A percentile compares a stretch with the other conserved stretches of the same genome.
Evolutionary conservation across 2,888 invertebrate species (phyloP).

Genomic region (Pyrrhia umbra): DNA sequence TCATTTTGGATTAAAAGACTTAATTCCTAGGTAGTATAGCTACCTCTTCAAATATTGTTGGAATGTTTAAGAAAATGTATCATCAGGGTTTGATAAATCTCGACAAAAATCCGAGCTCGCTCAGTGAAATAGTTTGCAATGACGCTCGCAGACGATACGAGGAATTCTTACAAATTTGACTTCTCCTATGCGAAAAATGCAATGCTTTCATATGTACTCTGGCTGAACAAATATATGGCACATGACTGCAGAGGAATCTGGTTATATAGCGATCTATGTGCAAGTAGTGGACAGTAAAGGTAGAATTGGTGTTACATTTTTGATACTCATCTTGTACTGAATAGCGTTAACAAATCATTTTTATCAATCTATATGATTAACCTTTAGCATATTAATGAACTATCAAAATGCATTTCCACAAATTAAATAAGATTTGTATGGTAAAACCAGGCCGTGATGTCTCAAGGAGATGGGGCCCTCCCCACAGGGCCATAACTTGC

Average conservation of each 20-base stretch:
- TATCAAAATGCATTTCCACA: too few relatives aligned
- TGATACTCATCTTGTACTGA: neutral
- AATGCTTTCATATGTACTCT: neutral
- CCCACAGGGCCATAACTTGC: too few relatives aligned
- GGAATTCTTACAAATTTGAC: conserved; percentile 22
- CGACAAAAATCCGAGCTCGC: neutral
- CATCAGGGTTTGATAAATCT: neutral
- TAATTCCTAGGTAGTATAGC: too few relatives aligned
- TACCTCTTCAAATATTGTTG: too few relatives aligned
- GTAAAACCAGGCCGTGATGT: too few relatives aligned
- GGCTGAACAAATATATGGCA: conserved; percentile 17
- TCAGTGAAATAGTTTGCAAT: conserved; percentile 16
- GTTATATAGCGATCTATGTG: neutral
- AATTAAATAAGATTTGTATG: too few relatives aligned
- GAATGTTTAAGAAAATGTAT: neutral
- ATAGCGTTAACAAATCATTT: too few relatives aligned
- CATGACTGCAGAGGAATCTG: conserved; percentile 1
- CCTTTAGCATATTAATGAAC: too few relatives aligned
- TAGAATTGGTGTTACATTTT: neutral
- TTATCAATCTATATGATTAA: too few relatives aligned
- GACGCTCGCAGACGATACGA: neutral
- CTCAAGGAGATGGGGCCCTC: too few relatives aligned
- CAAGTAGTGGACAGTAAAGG: neutral
- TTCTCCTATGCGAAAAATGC: conserved; percentile 15
- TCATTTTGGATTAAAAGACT: too few relatives aligned